Conservation (phyloP, 1,140 invertebrate genomes). For the Lutraria rhynchaena region DNA sequence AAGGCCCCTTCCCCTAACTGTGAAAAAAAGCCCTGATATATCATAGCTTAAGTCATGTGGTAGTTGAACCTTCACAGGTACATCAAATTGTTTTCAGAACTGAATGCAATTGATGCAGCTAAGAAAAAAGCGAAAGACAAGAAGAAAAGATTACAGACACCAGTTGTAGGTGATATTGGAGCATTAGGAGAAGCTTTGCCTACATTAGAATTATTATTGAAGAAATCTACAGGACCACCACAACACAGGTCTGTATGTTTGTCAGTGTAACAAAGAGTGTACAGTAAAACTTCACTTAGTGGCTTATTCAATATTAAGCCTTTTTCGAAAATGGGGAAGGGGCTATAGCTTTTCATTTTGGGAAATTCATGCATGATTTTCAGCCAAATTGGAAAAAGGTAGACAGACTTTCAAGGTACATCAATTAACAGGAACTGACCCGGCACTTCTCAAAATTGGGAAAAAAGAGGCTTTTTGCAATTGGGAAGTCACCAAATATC, state of each 20-base stretch:
- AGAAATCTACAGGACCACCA: constrained; percentile 58
- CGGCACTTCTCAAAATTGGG: too few species aligned
- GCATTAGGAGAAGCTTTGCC: constrained; percentile 76
- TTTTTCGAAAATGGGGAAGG: background rate
- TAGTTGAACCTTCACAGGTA: too few species aligned
- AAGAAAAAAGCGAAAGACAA: constrained; percentile 74
- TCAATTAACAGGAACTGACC: too few species aligned
- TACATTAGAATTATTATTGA: constrained; percentile 78
- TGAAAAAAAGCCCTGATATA: too few species aligned
- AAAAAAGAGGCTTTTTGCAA: too few species aligned
- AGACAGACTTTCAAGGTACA: too few species aligned
- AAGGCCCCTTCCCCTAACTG: too few species aligned
- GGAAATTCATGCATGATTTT: background rate
- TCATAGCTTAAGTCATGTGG: too few species aligned
- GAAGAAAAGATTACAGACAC: constrained; percentile 72
- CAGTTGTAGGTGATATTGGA: constrained; percentile 77
- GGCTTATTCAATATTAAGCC: background rate
- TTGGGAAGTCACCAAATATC: background rate
- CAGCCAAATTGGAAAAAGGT: too few species aligned
- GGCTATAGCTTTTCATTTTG: background rate
- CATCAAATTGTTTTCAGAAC: constrained; percentile 73
- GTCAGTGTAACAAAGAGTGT: too few species aligned
- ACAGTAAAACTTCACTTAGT: background rate
- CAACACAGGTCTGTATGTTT: constrained; percentile 36
- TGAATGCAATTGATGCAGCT: constrained; percentile 71